phyloP scores from a whole-genome alignment of 2,797 vertebrate genomes.

The Echeneis naucrates region DNA sequence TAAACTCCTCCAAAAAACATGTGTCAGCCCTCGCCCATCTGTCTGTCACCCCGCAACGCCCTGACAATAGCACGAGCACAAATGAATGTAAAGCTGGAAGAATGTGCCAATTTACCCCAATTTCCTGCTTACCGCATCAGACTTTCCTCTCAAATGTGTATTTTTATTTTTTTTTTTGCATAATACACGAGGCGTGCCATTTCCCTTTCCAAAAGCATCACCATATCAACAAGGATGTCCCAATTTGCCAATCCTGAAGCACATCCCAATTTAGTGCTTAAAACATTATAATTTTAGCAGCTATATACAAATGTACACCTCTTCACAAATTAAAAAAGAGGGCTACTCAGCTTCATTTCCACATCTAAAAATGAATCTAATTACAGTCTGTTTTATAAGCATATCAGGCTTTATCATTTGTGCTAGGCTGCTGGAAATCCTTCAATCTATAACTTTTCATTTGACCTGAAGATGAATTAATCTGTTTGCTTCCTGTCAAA shows the following conservation, averaged over 20 bases:
- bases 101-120: constrained; percentile 79
- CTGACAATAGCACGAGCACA: constrained; percentile 73
- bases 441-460: neutral
- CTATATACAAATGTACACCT: constrained; percentile 48
- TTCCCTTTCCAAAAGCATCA: constrained; percentile 68
- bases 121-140: constrained; percentile 70
- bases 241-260: constrained; percentile 73
- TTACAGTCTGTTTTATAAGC: neutral
- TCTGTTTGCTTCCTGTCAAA: neutral
- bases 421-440: neutral
- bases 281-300: constrained; percentile 61
- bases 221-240: constrained; percentile 69
- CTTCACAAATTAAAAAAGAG: constrained; percentile 2
- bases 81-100: constrained; percentile 77
- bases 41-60: constrained; percentile 73
- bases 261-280: constrained; percentile 60
- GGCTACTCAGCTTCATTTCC: constrained; percentile 4
- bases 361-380: neutral
- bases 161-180: constrained; percentile 78
- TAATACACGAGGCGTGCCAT: constrained; percentile 74
- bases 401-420: constrained; percentile 1
- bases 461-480: neutral
- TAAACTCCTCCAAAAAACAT: constrained; percentile 79
- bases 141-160: constrained; percentile 63
- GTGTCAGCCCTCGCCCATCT: constrained; percentile 74